Conservation (phyloP, 2,113 vertebrate genomes). For the Micronycteris hirsuta region DNA sequence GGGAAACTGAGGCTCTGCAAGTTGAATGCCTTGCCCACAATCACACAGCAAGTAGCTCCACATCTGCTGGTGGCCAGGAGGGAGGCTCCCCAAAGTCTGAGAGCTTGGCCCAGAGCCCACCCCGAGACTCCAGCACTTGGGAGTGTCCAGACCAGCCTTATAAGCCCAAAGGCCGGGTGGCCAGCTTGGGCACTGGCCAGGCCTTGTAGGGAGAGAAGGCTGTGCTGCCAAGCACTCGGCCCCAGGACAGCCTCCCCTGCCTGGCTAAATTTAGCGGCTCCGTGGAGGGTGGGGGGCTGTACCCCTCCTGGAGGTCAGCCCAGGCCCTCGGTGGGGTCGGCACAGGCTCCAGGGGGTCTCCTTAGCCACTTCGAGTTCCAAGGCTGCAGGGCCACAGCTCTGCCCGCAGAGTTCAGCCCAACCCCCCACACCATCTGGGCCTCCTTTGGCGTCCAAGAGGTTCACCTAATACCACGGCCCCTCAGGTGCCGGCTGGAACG, state of each 20-base stretch:
- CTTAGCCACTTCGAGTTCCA: neutral
- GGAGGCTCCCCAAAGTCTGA: conserved; percentile 67
- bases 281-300: neutral
- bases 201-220: conserved; percentile 73
- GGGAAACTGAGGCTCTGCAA: conserved; percentile 3
- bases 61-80: neutral
- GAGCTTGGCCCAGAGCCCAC: conserved; percentile 45
- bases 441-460: neutral
- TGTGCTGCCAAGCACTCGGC: conserved; percentile 59
- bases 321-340: neutral
- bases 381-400: neutral
- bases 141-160: conserved; percentile 64
- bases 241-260: conserved; percentile 39
- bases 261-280: conserved; percentile 69
- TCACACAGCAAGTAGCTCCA: neutral
- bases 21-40: neutral
- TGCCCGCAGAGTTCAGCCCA: rapidly evolving
- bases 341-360: neutral
- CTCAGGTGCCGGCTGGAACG: rapidly evolving
- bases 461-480: neutral
- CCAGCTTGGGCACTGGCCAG: conserved; percentile 26
- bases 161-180: conserved; percentile 67
- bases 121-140: conserved; percentile 33
- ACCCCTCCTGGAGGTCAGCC: conserved; percentile 20
- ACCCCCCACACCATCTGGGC: neutral